These are phyloP conservation scores for Eumaeus atala DNA, from an alignment of 1,140 invertebrate species.

Conservation along the genomic window DNA sequence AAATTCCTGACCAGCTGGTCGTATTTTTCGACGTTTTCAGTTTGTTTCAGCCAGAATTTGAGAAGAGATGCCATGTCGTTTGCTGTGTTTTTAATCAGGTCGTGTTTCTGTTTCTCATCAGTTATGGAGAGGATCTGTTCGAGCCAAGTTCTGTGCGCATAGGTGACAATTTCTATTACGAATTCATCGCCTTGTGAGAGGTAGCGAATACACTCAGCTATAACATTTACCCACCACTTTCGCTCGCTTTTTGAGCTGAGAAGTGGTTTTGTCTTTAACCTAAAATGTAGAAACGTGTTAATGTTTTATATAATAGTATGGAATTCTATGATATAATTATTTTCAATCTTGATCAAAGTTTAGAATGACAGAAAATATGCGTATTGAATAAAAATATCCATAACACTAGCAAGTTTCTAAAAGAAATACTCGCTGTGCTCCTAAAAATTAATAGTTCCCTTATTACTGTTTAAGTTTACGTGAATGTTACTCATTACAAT, in stretches of 20 bases:
- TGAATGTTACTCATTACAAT: too few species aligned
- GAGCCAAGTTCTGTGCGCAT: constrained; percentile 43
- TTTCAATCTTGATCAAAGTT: too few species aligned
- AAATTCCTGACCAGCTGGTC: constrained; percentile 44
- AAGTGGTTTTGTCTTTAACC: constrained; percentile 40
- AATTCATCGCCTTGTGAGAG: constrained; percentile 32
- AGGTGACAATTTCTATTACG: constrained; percentile 29
- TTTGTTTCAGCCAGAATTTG: constrained; percentile 44
- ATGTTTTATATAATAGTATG: too few species aligned
- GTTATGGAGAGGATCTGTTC: constrained; percentile 22
- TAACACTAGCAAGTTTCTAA: too few species aligned
- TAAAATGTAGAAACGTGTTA: constrained; percentile 26
- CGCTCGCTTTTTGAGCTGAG: constrained; percentile 45
- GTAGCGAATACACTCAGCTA: constrained; percentile 42
- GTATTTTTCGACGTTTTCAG: constrained; percentile 31
- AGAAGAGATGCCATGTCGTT: constrained; percentile 32
- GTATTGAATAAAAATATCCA: too few species aligned
- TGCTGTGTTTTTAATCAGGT: constrained; percentile 36
- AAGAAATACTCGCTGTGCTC: too few species aligned
- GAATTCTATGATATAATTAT: too few species aligned
- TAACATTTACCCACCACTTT: constrained; percentile 38
- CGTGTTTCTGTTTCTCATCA: constrained; percentile 17
- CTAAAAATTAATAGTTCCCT: too few species aligned
- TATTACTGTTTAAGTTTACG: too few species aligned
- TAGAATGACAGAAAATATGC: too few species aligned